phyloP scores from a whole-genome alignment of 2,888 invertebrate genomes.

The Parelbella ahira region DNA sequence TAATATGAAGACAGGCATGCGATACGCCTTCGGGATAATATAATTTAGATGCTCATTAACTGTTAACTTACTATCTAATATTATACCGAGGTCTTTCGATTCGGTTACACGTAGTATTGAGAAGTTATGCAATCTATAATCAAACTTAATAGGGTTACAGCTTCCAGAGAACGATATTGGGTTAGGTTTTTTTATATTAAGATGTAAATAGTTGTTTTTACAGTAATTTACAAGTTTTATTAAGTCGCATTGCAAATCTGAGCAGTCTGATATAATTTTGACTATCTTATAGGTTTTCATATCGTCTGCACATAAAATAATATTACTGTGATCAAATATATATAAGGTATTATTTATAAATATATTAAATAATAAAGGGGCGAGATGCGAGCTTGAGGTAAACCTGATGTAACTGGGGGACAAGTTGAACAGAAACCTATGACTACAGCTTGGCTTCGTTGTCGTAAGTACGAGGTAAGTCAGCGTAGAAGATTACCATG shows the following conservation, averaged over 20 bases:
- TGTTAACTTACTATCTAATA: neutral
- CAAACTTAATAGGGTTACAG: neutral
- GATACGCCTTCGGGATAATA: conserved; percentile 1
- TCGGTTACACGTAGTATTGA: neutral
- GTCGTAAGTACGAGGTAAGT: neutral
- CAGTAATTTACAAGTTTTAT: conserved; percentile 1
- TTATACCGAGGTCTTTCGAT: neutral
- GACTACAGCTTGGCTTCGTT: neutral
- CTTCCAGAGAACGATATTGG: neutral
- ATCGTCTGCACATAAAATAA: conserved; percentile 1
- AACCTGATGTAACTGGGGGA: neutral
- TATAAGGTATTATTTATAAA: neutral
- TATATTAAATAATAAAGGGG: conserved; percentile 6
- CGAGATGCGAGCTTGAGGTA: conserved; percentile 4
- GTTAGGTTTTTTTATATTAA: conserved; percentile 5
- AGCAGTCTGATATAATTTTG: neutral
- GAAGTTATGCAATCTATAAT: neutral
- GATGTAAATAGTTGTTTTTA: conserved; percentile 1
- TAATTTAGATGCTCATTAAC: conserved; percentile 2
- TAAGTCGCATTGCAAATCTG: neutral
- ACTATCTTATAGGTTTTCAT: neutral
- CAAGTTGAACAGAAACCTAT: conserved; percentile 1
- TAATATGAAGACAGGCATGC: conserved; percentile 4
- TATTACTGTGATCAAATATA: neutral
- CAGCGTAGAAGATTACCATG: neutral